Base-by-base conservation (phyloP, 2,113 vertebrate genomes). In the Abramis brama region DNA sequence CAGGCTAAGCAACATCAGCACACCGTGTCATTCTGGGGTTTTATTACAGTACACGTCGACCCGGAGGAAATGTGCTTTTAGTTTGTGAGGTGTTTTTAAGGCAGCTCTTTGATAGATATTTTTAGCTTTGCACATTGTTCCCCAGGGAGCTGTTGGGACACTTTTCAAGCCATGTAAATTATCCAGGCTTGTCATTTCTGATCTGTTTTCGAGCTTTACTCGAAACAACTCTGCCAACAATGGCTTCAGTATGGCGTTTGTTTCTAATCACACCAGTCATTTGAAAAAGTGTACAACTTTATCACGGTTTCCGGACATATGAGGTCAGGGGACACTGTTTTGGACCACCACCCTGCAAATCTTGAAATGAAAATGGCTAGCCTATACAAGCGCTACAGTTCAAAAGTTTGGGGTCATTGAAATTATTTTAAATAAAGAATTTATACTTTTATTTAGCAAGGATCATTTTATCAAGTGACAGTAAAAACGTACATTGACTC, bases 201-300 rank as follows among this genome's bases (percentile, higher is more conserved):
- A 90, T 93, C 85, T 27, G 86, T 88, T 90, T 90, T 86, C 76
- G 87, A 90, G 21, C 39, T 21, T 88, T 86, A 86, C 87, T 77
- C 80, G 30, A 82, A 85, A 87, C 10, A 43, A 90, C n/a, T 66
- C 78, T 45, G 66, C 85, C 64, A 74, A 83, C 86, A 80, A 76
- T 82, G 71, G 84, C 82, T 85, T 77, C 9, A 0, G 87, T 86
- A 81, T 83, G 36, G 70, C 86, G 80, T 87, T 85, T 88, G 23
- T 52, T 89, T 86, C 57, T 75, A 86, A 90, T 76, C 82, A 45
- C 78, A 45, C 43, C 43, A 76, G 30, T 39, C 66, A 55, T 60
- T 88, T 52, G 17, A 82, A 43, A 87, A 73, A 70, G 10, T 68
- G 57, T 4, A 27, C 75, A 70, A 52, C 68, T 87, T 89, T 85